A percentile compares a stretch with the other conserved stretches of the same genome.
These are phyloP conservation scores for Amaurobius ferox DNA, from an alignment of 2,888 invertebrate genomes.

Conservation along the genomic window DNA sequence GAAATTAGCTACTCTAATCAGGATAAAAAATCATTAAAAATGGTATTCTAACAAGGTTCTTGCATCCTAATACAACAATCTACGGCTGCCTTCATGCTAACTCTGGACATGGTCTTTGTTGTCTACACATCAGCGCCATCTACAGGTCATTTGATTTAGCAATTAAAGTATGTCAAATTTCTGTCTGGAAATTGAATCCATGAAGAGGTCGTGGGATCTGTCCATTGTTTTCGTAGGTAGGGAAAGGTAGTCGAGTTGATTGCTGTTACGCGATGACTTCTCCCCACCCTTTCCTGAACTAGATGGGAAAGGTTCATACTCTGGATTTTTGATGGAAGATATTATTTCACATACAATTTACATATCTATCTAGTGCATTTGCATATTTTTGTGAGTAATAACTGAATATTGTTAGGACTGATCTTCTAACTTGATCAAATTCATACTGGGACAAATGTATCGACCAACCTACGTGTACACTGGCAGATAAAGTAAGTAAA, in stretches of 20 bases:
- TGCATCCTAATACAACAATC: no score
- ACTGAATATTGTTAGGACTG: conserved; percentile 17
- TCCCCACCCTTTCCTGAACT: conserved; percentile 58
- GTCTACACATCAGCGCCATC: no score
- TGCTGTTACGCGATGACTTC: conserved; percentile 51
- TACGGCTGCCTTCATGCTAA: no score
- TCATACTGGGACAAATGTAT: conserved; percentile 58
- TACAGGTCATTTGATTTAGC: no score
- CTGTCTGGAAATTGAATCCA: no score
- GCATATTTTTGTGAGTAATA: conserved; percentile 37
- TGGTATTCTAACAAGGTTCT: no score
- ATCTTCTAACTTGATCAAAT: conserved; percentile 34
- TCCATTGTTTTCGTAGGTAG: conserved; percentile 60
- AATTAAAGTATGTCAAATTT: no score
- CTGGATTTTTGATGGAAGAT: conserved; percentile 48
- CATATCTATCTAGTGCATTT: conserved; percentile 53
- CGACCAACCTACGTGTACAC: conserved; percentile 72
- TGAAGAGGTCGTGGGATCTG: conserved; percentile 63
- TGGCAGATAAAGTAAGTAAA: conserved; percentile 72
- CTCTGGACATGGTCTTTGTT: no score
- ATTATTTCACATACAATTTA: conserved; percentile 42
- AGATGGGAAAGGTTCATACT: conserved; percentile 60
- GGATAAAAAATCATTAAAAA: no score
- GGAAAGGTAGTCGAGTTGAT: conserved; percentile 39
- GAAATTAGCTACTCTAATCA: no score